Base-by-base conservation (phyloP, 2,797 vertebrate species). In the Austrolebias charrua region DNA sequence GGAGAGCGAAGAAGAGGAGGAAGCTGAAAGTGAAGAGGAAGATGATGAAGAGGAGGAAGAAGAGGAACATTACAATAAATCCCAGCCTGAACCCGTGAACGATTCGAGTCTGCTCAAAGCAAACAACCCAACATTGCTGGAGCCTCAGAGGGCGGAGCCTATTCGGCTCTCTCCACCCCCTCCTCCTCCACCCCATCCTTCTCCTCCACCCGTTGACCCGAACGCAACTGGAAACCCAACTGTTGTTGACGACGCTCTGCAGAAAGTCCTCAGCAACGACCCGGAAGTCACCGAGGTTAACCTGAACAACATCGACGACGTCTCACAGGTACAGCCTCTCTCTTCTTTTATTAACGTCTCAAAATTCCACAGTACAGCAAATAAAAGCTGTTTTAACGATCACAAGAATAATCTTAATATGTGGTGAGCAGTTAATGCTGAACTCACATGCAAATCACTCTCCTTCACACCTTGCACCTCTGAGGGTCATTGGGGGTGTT, bases 231-330 rank as follows among this genome's bases (percentile, higher is more conserved):
- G 95, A 72, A 99, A 98, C 80, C 96, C 98, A 24, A 97, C 93
- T 0, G 92, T 97, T 5, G 95, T 97, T 20, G 97, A 99, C 15
- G 96, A 99, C 1, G 92, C 90, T 52, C 82, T 99, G 67, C 95
- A 97, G 76, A 93, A 86, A 82, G 92, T 95, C 57, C 90, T 89
- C 2, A 87, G 40, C 79, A 89, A 98, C 1, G 95, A 98, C 80
- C 87, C 93, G 0, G 91, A 95, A 47, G 95, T 95, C 57, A 92
- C 82, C 0, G 96, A 98, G 58, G 94, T 99, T 64, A 99, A 99
- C 60, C 86, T 99, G 72, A 99, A 99, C 91, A 99, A 99, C 64
- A 95, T 98, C 5, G 97, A 99, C 0, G 88, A 92, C 61, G 86
- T 91, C 33, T 81, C 92, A 3, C 88, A 94, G 56, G 96, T 91